Evolutionary conservation across 2,113 vertebrate species (phyloP), one percentile per base, ranked within the genome.

Genomic region (Malaclemys terrapin): DNA sequence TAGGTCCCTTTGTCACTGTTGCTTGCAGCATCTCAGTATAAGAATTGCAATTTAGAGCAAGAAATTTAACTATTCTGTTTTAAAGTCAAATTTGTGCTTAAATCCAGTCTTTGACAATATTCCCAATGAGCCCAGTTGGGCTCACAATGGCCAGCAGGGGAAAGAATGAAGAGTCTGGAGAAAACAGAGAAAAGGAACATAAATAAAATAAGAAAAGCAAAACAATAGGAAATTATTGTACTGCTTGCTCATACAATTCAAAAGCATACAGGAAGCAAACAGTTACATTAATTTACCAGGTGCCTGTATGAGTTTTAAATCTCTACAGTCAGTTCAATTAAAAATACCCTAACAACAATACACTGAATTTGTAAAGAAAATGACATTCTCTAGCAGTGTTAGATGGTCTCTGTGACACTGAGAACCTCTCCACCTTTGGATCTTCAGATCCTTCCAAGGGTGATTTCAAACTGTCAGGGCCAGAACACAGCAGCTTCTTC

Each of bases 381-480:
- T 94, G 22, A 96, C 97, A 98, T 98, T 98, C 98, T 96, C 97
- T 65, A 90, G 65, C 91, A 97, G 91, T 80, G 91, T 93, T 91
- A 98, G 42, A 94, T 95, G 97, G 97, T 98, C 97, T 98, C 97
- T 98, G 93, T 95, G 98, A 96, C 97, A 98, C 97, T 95, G 92
- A 76, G 80, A 97, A 76, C 88, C 93, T 95, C 92, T 95, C 84
- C 6, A 93, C 89, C 91, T 97, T 97, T 93, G 72, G 92, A 95
- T 91, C 90, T 87, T 50, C 91, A 90, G 86, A 92, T 93, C 93
- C 91, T 91, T 94, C 59, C 92, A 93, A 84, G 79, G 94, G 80
- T 94, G 35, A 94, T 95, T 98, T 98, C 95, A 95, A 78, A 94
- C 45, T 93, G 89, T 94, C 88, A 98, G 45, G 38, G 65, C 89